phyloP scores from a whole-genome alignment of 1,140 invertebrate genomes.

The Lucilia sericata region DNA sequence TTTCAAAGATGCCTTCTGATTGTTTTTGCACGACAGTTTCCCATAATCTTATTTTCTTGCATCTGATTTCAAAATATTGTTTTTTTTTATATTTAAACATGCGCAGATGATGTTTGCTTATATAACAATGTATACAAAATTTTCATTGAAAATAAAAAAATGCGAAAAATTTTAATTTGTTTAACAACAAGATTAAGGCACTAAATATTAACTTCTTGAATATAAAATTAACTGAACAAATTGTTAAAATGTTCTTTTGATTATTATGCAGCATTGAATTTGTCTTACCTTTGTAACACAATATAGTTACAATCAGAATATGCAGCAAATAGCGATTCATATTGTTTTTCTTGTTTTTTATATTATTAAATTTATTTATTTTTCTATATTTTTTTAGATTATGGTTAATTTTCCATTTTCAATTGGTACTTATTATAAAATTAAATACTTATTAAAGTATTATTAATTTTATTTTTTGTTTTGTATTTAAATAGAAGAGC shows the following conservation, averaged over 20 bases:
- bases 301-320: constrained; percentile 9
- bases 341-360: not conserved
- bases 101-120: not conserved
- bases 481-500: not conserved
- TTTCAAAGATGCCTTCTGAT: not conserved
- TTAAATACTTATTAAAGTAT: not conserved
- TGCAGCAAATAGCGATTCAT: constrained; percentile 11
- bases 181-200: not conserved
- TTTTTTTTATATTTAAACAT: not conserved
- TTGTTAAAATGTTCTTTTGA: not conserved
- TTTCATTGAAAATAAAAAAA: not conserved
- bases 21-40: not conserved
- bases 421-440: too few species aligned
- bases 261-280: not conserved
- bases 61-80: not conserved
- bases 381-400: not conserved
- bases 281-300: not conserved
- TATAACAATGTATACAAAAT: constrained; percentile 9
- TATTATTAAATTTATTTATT: not conserved
- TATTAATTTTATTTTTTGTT: not conserved
- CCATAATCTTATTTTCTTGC: not conserved
- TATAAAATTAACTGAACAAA: not conserved
- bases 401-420: not conserved
- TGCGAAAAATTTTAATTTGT: not conserved
- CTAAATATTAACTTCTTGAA: not conserved